These are phyloP conservation scores for Sebastes kiyomatsui DNA, from an alignment of 2,797 vertebrate genomes.

Conservation along the genomic window DNA sequence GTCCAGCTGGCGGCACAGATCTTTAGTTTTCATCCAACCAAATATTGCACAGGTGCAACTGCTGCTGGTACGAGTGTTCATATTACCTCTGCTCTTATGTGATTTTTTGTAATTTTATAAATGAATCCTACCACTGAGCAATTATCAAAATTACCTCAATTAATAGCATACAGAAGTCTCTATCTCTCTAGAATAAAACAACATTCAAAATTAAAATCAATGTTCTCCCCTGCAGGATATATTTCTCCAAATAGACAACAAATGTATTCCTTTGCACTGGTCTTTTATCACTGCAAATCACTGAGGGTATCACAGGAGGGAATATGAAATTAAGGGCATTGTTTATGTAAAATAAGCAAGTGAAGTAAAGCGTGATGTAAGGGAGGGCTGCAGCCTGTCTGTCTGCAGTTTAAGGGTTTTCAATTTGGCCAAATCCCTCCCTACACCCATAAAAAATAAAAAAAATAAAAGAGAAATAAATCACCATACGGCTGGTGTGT, in stretches of 20 bases:
- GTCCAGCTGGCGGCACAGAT: slow-evolving; percentile 50
- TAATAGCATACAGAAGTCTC: slow-evolving; percentile 56
- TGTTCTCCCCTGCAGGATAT: slow-evolving; percentile 25
- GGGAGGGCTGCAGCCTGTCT: slow-evolving; percentile 33
- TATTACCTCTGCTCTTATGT: slow-evolving; percentile 31
- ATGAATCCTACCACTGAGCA: slow-evolving; percentile 60
- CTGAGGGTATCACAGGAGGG: neutral
- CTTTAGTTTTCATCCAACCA: slow-evolving; percentile 54
- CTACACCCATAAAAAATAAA: neutral
- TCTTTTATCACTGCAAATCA: slow-evolving; percentile 53
- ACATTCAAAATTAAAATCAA: slow-evolving; percentile 57
- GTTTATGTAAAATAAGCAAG: slow-evolving; percentile 44
- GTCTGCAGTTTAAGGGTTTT: slow-evolving; percentile 37
- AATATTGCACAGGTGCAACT: slow-evolving; percentile 58
- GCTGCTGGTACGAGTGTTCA: slow-evolving; percentile 66
- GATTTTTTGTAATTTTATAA: slow-evolving; percentile 26
- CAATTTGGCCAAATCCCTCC: slow-evolving; percentile 59
- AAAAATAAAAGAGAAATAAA: slow-evolving; percentile 15
- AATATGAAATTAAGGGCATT: slow-evolving; percentile 1
- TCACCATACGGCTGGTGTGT: slow-evolving; percentile 44
- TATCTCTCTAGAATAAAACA: slow-evolving; percentile 53
- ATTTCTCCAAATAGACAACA: slow-evolving; percentile 9
- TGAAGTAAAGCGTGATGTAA: slow-evolving; percentile 31
- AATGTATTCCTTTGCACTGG: slow-evolving; percentile 4
- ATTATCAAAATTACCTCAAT: slow-evolving; percentile 65